Evolutionary conservation across 1,140 invertebrate genomes (phyloP).

Genomic region (Diabrotica undecimpunctata): DNA sequence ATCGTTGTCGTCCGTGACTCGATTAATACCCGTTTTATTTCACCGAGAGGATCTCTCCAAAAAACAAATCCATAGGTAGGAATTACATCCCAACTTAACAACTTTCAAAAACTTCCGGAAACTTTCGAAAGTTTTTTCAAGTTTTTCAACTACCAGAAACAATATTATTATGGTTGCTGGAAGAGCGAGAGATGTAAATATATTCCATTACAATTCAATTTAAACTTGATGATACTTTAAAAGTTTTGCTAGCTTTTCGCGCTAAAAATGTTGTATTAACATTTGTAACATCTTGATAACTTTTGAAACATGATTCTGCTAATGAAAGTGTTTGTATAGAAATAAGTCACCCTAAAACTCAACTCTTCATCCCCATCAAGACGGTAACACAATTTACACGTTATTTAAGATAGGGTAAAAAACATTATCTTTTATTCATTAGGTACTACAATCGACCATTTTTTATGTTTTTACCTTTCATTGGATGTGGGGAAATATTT

Average conservation of each 20-base stretch:
- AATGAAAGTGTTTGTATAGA: slow-evolving; percentile 13
- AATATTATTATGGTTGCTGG: slow-evolving; percentile 12
- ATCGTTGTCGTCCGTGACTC: background rate
- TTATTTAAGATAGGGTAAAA: too few species aligned
- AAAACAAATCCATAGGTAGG: slow-evolving; percentile 11
- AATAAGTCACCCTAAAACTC: too few species aligned
- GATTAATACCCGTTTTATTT: background rate
- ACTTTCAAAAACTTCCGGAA: slow-evolving; percentile 5
- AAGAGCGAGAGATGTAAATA: slow-evolving; percentile 12
- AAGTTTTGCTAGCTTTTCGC: slow-evolving; percentile 14
- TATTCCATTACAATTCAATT: slow-evolving; percentile 20
- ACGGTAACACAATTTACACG: too few species aligned
- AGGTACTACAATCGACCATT: too few species aligned
- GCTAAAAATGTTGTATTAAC: slow-evolving; percentile 14
- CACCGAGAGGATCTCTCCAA: background rate
- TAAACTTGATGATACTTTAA: slow-evolving; percentile 17
- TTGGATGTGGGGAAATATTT: slow-evolving; percentile 11
- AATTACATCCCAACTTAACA: slow-evolving; percentile 4
- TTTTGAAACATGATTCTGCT: slow-evolving; percentile 6
- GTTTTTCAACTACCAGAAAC: slow-evolving; percentile 12
- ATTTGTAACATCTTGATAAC: slow-evolving; percentile 13
- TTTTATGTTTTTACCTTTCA: too few species aligned
- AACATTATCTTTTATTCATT: too few species aligned
- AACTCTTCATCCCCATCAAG: too few species aligned
- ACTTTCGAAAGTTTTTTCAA: slow-evolving; percentile 12